Percentiles rank a stretch among this genome's conserved stretches.
These are phyloP conservation scores for Drosophila suzukii DNA, from an alignment of 1,140 invertebrate species.

Conservation along the genomic window DNA sequence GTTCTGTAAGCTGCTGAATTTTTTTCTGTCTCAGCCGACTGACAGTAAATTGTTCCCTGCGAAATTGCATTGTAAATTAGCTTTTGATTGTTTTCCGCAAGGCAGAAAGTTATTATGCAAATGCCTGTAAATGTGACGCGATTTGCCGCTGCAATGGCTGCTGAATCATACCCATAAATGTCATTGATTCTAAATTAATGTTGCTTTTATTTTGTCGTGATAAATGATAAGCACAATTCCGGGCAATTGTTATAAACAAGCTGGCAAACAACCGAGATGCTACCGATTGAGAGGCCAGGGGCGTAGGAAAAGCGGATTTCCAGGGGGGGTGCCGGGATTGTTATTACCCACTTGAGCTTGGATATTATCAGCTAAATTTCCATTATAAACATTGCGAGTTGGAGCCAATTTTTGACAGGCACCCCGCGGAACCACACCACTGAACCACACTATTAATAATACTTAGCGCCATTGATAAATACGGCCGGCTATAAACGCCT, in stretches of 20 bases:
- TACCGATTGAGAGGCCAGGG: not conserved
- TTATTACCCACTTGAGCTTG: not conserved
- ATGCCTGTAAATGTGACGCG: slow-evolving; percentile 41
- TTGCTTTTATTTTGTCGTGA: slow-evolving; percentile 47
- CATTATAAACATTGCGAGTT: slow-evolving; percentile 25
- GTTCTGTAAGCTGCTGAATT: slow-evolving; percentile 23
- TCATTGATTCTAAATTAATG: slow-evolving; percentile 51
- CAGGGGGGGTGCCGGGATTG: not conserved
- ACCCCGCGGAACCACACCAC: not conserved
- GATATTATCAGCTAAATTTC: slow-evolving; percentile 16
- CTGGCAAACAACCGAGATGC: slow-evolving; percentile 14
- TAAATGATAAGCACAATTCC: slow-evolving; percentile 62
- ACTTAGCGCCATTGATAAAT: slow-evolving; percentile 75
- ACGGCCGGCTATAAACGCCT: slow-evolving; percentile 63
- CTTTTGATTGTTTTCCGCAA: slow-evolving; percentile 63
- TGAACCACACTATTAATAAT: slow-evolving; percentile 74
- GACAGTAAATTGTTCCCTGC: slow-evolving; percentile 46
- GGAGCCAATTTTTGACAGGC: slow-evolving; percentile 39
- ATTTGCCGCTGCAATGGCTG: slow-evolving; percentile 24
- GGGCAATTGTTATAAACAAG: slow-evolving; percentile 56
- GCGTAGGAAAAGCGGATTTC: slow-evolving; percentile 3
- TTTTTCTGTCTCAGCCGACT: slow-evolving; percentile 29
- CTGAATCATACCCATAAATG: slow-evolving; percentile 56
- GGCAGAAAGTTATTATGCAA: slow-evolving; percentile 38
- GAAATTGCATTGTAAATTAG: slow-evolving; percentile 71